These are phyloP conservation scores for Dromas ardeola DNA, from an alignment of 2,113 vertebrate species.

Conservation along the genomic window DNA sequence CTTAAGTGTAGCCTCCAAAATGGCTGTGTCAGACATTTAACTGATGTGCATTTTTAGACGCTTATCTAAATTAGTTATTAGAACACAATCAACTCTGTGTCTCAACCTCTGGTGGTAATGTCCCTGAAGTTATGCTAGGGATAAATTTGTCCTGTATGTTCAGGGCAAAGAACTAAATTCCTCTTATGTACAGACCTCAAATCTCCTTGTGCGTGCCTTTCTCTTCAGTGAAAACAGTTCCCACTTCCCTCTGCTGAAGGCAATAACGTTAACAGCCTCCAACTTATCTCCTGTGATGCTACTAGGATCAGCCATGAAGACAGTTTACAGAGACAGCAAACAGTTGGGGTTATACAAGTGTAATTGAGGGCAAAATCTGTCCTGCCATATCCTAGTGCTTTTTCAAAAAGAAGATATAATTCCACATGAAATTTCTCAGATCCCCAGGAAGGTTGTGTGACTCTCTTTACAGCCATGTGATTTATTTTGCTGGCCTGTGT, in stretches of 20 bases:
- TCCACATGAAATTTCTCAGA: constrained; percentile 9
- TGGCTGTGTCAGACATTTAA: constrained; percentile 42
- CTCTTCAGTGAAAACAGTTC: not conserved
- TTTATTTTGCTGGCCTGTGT: constrained; percentile 11
- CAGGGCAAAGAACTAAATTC: not conserved
- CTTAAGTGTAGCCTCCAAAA: not conserved
- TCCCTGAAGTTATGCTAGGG: not conserved
- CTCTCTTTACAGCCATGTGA: not conserved
- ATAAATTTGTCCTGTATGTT: constrained; percentile 13
- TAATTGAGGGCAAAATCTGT: constrained; percentile 47
- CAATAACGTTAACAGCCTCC: not conserved
- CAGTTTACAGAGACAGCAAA: constrained; percentile 13
- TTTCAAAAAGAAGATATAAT: not conserved
- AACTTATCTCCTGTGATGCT: not conserved
- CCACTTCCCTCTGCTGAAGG: not conserved
- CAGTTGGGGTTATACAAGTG: not conserved
- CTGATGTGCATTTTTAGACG: constrained; percentile 34
- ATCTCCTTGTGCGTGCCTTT: not conserved
- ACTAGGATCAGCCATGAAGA: not conserved
- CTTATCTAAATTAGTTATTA: constrained; percentile 67
- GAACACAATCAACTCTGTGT: not conserved
- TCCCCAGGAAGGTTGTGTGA: not conserved
- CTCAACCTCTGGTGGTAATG: not conserved
- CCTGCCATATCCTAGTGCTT: not conserved
- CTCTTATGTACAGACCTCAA: constrained; percentile 2